Percentiles rank a stretch among this genome's conserved stretches.
Evolutionary conservation across 1,140 invertebrate genomes (phyloP).

Genomic region (Anagrus nilaparvatae): DNA sequence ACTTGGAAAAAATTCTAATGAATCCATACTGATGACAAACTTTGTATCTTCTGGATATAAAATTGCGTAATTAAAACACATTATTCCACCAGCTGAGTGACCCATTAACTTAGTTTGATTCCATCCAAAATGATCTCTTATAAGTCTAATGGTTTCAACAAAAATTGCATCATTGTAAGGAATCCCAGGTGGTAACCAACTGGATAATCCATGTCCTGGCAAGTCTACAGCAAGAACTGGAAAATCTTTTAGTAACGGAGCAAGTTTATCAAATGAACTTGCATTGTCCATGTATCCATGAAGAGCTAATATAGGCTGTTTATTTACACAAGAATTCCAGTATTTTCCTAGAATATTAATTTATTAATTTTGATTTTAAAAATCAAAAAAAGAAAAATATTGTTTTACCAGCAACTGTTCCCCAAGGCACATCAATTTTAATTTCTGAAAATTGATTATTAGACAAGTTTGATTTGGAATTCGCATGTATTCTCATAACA

Average conservation of each 20-base stretch:
- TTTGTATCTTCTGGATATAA: slow-evolving; percentile 50
- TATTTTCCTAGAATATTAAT: slow-evolving; percentile 39
- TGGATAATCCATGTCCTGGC: slow-evolving; percentile 59
- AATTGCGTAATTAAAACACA: slow-evolving; percentile 44
- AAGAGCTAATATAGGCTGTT: slow-evolving; percentile 51
- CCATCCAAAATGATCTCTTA: slow-evolving; percentile 56
- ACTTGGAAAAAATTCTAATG: slow-evolving; percentile 38
- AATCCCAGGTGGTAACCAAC: slow-evolving; percentile 48
- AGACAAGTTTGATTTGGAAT: no score
- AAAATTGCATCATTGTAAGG: slow-evolving; percentile 49
- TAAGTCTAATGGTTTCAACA: slow-evolving; percentile 42
- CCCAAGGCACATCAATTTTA: slow-evolving; percentile 54
- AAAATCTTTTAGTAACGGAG: slow-evolving; percentile 47
- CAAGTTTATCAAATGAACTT: slow-evolving; percentile 56
- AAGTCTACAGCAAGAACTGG: slow-evolving; percentile 56
- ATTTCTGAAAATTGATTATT: slow-evolving; percentile 39
- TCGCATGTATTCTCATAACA: no score
- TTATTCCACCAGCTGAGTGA: slow-evolving; percentile 55
- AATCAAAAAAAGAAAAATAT: neutral
- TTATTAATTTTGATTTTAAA: neutral
- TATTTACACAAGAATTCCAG: slow-evolving; percentile 52
- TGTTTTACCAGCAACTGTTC: slow-evolving; percentile 49
- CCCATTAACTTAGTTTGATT: slow-evolving; percentile 52
- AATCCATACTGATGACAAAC: slow-evolving; percentile 50
- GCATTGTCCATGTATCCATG: slow-evolving; percentile 68